A percentile compares a stretch with the other conserved stretches of the same genome.
These are phyloP conservation scores for Macroteleia sp. DNA, from an alignment of 2,888 invertebrate species.

Conservation along the genomic window DNA sequence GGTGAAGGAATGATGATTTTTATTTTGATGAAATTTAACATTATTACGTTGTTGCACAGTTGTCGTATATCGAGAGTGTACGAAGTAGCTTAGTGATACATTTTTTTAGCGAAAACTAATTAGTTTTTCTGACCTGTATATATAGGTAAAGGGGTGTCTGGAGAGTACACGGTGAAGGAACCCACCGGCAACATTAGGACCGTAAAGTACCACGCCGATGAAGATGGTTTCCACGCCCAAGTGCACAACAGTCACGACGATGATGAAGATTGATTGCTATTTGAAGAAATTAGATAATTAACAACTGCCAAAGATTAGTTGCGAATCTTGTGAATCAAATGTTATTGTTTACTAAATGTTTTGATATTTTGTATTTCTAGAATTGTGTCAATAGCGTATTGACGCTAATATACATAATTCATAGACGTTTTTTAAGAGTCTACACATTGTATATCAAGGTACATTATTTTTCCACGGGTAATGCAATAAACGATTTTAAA, in stretches of 20 bases:
- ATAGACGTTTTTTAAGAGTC: background rate
- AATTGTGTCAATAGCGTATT: constrained; percentile 4
- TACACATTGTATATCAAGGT: background rate
- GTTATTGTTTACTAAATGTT: constrained; percentile 28
- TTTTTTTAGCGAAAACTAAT: constrained; percentile 61
- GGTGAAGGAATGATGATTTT: too few relatives aligned
- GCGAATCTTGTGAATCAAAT: constrained; percentile 40
- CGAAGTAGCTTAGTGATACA: too few relatives aligned
- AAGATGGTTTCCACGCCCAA: constrained; percentile 87
- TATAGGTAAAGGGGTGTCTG: constrained; percentile 89
- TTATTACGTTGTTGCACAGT: too few relatives aligned
- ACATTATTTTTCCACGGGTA: background rate
- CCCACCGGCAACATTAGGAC: constrained; percentile 88
- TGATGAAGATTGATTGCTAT: constrained; percentile 60
- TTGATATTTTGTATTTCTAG: constrained; percentile 37
- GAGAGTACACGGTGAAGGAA: constrained; percentile 87
- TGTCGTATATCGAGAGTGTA: too few relatives aligned
- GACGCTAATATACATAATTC: background rate
- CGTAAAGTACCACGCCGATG: constrained; percentile 88
- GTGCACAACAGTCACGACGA: constrained; percentile 80
- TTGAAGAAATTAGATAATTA: constrained; percentile 38
- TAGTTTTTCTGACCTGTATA: constrained; percentile 55
- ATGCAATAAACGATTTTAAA: background rate
- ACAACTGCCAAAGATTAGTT: constrained; percentile 64
- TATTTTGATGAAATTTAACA: too few relatives aligned